Evolutionary conservation across 2,888 invertebrate species (phyloP).

Genomic region (Volucella inanis): DNA sequence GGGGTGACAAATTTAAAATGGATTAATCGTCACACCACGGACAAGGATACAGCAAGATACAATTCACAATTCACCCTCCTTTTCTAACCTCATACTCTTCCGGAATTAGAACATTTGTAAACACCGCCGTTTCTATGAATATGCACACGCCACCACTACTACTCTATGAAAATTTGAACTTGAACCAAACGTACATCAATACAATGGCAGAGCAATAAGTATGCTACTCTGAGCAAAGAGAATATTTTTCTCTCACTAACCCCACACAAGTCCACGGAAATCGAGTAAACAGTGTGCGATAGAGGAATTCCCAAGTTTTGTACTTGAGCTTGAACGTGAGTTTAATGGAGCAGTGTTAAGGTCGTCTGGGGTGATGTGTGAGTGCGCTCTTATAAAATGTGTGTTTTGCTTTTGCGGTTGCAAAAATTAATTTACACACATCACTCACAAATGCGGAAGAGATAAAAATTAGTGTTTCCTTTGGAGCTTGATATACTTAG

Average conservation of each 20-base stretch:
- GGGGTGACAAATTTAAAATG: slow-evolving; percentile 13
- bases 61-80: slow-evolving; percentile 55
- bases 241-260: neutral
- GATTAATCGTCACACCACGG: slow-evolving; percentile 4
- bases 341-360: slow-evolving; percentile 75
- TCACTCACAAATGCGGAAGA: slow-evolving; percentile 55
- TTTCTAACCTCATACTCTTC: slow-evolving; percentile 52
- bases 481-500: neutral
- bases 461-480: slow-evolving; percentile 40
- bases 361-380: slow-evolving; percentile 63
- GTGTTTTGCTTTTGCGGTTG: slow-evolving; percentile 32
- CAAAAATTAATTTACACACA: slow-evolving; percentile 21
- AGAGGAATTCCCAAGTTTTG: slow-evolving; percentile 59
- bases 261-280: no score
- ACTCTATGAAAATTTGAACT: slow-evolving; percentile 60
- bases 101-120: slow-evolving; percentile 45
- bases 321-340: slow-evolving; percentile 74
- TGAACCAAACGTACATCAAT: slow-evolving; percentile 60
- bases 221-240: neutral
- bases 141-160: neutral
- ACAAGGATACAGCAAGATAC: neutral
- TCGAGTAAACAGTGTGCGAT: slow-evolving; percentile 28
- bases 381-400: slow-evolving; percentile 39
- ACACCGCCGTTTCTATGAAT: slow-evolving; percentile 6
- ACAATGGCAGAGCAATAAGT: no score